Base-by-base conservation (phyloP, 2,797 vertebrate species). In the Poecilia gillii region DNA sequence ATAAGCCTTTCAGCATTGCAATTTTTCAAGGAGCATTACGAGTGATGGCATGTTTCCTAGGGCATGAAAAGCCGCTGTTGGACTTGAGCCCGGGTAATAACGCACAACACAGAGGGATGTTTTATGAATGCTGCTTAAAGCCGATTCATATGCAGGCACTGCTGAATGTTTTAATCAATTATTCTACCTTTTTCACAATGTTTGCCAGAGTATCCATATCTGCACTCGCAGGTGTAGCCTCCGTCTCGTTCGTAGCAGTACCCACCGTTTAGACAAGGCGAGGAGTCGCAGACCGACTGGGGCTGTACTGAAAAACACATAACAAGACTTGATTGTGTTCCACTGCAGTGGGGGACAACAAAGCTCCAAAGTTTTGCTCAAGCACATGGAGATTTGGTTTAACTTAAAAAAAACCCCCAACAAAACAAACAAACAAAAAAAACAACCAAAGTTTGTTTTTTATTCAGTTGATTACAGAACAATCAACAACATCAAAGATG, bases 231-330 rank as follows among this genome's bases (percentile, higher is more conserved):
- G 76, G 93, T 95, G 93, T 98, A 99, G 0, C 95, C 97, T 81
- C 97, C 97, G 0, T 98, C 97, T 0, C 95, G 94, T 88, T 97
- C 96, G 0, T 97, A 96, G 71, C 98, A 99, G 90, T 97, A 97
- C 0, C 98, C 98, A 47, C 97, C 98, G 0, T 99, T 99, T 91
- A 98, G 93, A 95, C 98, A 99, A 85, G 98, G 98, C 81, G 97
- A 97, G 0, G 98, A 99, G 95, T 99, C 98, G 0, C 98, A 99
- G 89, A 97, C 97, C 14, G 98, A 98, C 91, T 85, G 95, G 0
- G 97, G 97, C 95, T 97, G 94, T 49, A 97, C 98, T 99, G 95
- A 88, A 96, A 96, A 94, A 96, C 92, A 96, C 93, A 96, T 85
- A 92, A 88, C 92, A 85, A 93, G 84, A 94, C 94, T 94, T 96